Conservation (phyloP, 2,888 invertebrate genomes). For the Corythucha ciliata region DNA sequence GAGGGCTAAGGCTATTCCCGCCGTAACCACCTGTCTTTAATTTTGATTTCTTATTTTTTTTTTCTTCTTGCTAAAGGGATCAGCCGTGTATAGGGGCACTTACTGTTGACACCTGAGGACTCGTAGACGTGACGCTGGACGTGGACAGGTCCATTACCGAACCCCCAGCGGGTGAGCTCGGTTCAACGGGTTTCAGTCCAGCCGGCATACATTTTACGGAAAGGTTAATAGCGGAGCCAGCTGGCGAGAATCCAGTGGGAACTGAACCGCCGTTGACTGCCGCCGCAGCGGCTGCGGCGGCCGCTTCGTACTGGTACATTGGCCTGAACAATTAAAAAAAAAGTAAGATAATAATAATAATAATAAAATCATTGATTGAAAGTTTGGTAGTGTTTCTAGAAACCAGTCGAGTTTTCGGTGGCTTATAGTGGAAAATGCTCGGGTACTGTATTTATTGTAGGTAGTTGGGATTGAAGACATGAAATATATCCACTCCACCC, state of each 20-base stretch:
- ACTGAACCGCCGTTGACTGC: slow-evolving; percentile 25
- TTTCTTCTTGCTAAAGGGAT: background rate
- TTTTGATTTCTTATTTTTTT: too few species aligned
- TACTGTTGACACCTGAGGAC: slow-evolving; percentile 79
- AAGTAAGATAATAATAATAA: slow-evolving; percentile 1
- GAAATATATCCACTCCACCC: too few species aligned
- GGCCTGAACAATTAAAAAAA: slow-evolving; percentile 47
- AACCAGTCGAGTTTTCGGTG: background rate
- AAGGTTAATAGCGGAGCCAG: slow-evolving; percentile 52
- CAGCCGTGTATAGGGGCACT: slow-evolving; percentile 11
- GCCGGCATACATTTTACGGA: slow-evolving; percentile 72
- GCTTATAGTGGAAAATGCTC: too few species aligned
- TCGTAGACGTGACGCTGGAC: slow-evolving; percentile 71
- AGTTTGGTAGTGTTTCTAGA: too few species aligned
- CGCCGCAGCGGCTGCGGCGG: slow-evolving; percentile 49
- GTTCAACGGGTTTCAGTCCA: slow-evolving; percentile 33
- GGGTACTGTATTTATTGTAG: too few species aligned
- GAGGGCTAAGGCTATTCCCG: slow-evolving; percentile 52
- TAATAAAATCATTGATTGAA: background rate
- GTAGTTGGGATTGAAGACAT: too few species aligned
- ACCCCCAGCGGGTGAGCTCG: slow-evolving; percentile 31
- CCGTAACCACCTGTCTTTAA: slow-evolving; percentile 59
- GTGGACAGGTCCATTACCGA: slow-evolving; percentile 74
- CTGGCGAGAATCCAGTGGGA: slow-evolving; percentile 56
- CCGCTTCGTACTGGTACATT: slow-evolving; percentile 72